Evolutionary conservation across 2,797 vertebrate species (phyloP).

Genomic region (Clamator glandarius): DNA sequence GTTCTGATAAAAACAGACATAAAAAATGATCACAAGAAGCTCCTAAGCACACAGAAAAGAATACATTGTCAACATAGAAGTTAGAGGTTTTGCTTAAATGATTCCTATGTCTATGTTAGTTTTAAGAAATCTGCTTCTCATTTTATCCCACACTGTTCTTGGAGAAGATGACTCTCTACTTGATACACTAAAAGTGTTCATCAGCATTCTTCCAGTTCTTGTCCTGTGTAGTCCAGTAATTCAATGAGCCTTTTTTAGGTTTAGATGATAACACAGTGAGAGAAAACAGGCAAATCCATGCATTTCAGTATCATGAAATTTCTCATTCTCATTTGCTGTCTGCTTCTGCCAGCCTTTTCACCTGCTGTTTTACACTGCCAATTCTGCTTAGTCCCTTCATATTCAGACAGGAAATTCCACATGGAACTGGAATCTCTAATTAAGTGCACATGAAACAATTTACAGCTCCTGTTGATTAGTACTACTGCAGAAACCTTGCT

Average conservation of each 20-base stretch:
- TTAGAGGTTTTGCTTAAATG: background rate
- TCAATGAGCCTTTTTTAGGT: background rate
- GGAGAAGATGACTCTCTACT: background rate
- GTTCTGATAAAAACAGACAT: background rate
- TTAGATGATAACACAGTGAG: background rate
- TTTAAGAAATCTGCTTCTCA: background rate
- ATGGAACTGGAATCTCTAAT: conserved; percentile 1
- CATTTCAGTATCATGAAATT: background rate
- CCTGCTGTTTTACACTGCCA: background rate
- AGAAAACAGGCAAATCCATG: background rate
- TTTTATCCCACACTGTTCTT: background rate
- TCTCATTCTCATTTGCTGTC: background rate
- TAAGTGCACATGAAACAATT: background rate
- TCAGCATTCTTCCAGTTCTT: background rate
- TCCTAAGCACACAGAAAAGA: background rate
- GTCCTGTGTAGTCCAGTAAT: background rate
- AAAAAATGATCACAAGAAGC: background rate
- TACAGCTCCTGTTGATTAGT: background rate
- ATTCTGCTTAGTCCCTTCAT: background rate
- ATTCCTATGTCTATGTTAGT: background rate
- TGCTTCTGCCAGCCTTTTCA: background rate
- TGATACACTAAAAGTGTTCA: background rate
- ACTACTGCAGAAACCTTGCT: background rate
- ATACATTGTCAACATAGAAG: background rate
- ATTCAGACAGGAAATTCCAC: conserved; percentile 20